Evolutionary conservation across 2,797 vertebrate genomes (phyloP), one percentile per base, ranked within the genome.

Genomic region (Hirundo rustica): DNA sequence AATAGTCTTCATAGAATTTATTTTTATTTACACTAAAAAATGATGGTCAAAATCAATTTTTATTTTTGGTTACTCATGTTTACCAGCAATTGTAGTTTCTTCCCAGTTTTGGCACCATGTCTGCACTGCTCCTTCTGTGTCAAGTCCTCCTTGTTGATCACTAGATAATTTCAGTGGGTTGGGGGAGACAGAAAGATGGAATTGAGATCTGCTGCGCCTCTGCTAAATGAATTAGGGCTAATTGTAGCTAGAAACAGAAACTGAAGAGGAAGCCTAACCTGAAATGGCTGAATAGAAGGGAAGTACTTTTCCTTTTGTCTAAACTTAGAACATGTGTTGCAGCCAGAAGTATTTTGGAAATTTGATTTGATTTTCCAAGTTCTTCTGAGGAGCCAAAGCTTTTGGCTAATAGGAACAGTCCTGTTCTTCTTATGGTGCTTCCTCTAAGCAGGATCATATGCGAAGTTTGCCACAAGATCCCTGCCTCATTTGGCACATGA

Each of bases 11-110:
- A 40, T 66, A 88, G 66, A 86, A 90, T 73, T 92, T 85, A 62
- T 72, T 90, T 92, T 88, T 91, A 88, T 94, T 95, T 94, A 55
- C 81, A 34, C 58, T 70, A 71, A 86, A 88, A 93, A 88, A 78
- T 36, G 11, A 16, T 13, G 17, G 83, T 86, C 40, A 88, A 84
- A 88, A 88, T 88, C 4, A 77, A 34, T 88, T 88, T 95, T 94
- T 84, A 27, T 58, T 93, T 91, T 92, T 86, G 44, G 40, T 60
- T 86, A 20, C 62, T 70, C 27, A 13, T 73, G 44, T 90, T 95
- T 80, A 76, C 44, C 51, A 72, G 51, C 26, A 81, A 29, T 32
- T 78, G 36, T 78, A 71, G 42, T 86, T 93, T 62, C 51, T 55
- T 40, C 38, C 84, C 29, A 13, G 60, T 79, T 95, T 90, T 84